Evolutionary conservation across 2,797 vertebrate species (phyloP).

Genomic region (Chloroceryle amazona): DNA sequence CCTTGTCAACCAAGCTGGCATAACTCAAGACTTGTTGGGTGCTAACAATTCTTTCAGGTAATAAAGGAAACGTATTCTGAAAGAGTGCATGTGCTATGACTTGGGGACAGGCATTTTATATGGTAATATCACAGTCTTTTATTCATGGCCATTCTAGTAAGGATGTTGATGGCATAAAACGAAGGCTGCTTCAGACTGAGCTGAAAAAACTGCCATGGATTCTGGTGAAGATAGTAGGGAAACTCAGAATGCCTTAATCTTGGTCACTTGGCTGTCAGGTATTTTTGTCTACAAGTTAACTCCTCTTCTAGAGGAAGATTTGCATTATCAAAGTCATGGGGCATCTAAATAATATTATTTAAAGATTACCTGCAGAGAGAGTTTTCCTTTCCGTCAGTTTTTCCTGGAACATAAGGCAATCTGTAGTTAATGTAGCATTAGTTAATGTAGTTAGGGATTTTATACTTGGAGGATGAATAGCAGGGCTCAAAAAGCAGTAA

Average conservation of each 20-base stretch:
- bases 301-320: neutral
- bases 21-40: constrained; percentile 33
- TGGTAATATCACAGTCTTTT: constrained; percentile 37
- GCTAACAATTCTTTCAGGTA: constrained; percentile 11
- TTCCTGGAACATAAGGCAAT: neutral
- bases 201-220: neutral
- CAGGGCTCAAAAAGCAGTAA: neutral
- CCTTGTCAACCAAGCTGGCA: neutral
- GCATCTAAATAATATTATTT: neutral
- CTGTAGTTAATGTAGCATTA: neutral
- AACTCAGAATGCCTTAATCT: neutral
- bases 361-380: neutral
- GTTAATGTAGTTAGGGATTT: neutral
- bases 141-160: neutral
- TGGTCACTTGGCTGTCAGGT: neutral
- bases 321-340: neutral
- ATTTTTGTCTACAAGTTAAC: neutral
- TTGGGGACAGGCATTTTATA: constrained; percentile 27
- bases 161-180: constrained; percentile 34
- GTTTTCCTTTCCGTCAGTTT: neutral
- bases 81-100: neutral
- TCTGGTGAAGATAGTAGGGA: neutral
- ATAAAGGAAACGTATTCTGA: neutral
- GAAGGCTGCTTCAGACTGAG: neutral
- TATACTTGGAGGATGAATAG: neutral